Evolutionary conservation across 2,797 vertebrate species (phyloP).

Genomic region (Enteromius anoplus): DNA sequence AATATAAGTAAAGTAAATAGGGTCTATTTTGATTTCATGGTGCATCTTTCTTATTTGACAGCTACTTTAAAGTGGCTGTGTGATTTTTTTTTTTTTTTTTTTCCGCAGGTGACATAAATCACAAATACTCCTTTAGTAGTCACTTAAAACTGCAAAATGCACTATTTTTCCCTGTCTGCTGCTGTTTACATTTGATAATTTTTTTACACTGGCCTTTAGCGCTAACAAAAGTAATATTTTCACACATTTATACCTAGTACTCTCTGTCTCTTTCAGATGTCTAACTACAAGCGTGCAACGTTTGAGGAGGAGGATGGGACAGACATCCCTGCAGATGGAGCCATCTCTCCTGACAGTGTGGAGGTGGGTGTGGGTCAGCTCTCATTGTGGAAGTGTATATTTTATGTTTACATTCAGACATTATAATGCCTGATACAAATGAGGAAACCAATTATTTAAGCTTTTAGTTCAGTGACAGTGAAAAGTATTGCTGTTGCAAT

Average conservation of each 20-base stretch:
- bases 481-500: not conserved
- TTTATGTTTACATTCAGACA: not conserved
- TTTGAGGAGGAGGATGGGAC: constrained; percentile 89
- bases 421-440: not conserved
- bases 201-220: not conserved
- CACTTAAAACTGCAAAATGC: not conserved
- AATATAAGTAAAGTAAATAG: not conserved
- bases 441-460: not conserved
- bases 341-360: constrained; percentile 83
- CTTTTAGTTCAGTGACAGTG: not conserved
- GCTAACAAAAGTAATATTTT: not conserved
- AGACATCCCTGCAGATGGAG: constrained; percentile 78
- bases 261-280: constrained; percentile 81
- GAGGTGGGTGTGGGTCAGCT: constrained; percentile 81
- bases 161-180: not conserved
- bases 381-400: not conserved
- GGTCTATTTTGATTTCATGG: not conserved
- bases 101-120: not conserved
- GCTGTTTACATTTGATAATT: not conserved
- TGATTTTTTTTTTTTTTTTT: too few species aligned
- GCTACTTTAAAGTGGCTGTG: not conserved
- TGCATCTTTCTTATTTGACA: constrained; percentile 4
- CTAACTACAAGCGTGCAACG: constrained; percentile 91
- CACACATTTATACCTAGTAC: not conserved
- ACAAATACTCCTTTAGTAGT: not conserved